A percentile compares a stretch with the other conserved stretches of the same genome.
Conservation (phyloP, 2,113 vertebrate genomes). For the Cephalopholis sonnerati region DNA sequence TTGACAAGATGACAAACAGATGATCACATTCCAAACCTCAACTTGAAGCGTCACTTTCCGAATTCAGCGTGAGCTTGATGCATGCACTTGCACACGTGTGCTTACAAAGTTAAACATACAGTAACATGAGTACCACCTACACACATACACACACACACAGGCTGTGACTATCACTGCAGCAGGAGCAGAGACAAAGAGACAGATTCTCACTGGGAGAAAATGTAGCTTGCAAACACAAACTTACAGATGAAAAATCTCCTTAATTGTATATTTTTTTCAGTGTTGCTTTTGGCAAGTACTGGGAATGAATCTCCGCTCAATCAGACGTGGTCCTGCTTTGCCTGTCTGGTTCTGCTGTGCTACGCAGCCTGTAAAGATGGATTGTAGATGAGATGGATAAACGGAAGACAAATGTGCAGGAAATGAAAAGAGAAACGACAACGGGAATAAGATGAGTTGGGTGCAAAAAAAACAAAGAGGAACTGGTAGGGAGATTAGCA, state of each 20-base stretch:
- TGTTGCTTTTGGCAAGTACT: neutral
- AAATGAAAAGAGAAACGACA: constrained; percentile 28
- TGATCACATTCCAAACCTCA: neutral
- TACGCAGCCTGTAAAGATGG: constrained; percentile 3
- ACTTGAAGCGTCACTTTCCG: neutral
- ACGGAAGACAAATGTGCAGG: constrained; percentile 32
- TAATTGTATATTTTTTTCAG: neutral
- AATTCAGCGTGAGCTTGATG: neutral
- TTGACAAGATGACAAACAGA: neutral
- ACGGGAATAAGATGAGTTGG: neutral
- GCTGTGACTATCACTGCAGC: constrained; percentile 47
- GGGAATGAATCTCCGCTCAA: constrained; percentile 3
- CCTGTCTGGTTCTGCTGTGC: constrained; percentile 30
- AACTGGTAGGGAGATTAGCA: constrained; percentile 1
- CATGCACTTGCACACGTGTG: neutral
- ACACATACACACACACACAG: constrained; percentile 9
- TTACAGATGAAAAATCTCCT: constrained; percentile 20
- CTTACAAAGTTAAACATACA: constrained; percentile 19
- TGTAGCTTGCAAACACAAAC: constrained; percentile 11
- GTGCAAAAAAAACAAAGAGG: constrained; percentile 5
- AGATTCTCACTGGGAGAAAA: constrained; percentile 19
- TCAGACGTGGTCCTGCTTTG: constrained; percentile 16
- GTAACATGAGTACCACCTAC: constrained; percentile 35
- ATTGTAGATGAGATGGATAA: neutral
- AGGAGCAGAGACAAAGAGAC: constrained; percentile 65